A percentile compares a stretch with the other conserved stretches of the same genome.
These are phyloP conservation scores for Trichosurus vulpecula DNA, from an alignment of 2,797 vertebrate species.

Conservation along the genomic window DNA sequence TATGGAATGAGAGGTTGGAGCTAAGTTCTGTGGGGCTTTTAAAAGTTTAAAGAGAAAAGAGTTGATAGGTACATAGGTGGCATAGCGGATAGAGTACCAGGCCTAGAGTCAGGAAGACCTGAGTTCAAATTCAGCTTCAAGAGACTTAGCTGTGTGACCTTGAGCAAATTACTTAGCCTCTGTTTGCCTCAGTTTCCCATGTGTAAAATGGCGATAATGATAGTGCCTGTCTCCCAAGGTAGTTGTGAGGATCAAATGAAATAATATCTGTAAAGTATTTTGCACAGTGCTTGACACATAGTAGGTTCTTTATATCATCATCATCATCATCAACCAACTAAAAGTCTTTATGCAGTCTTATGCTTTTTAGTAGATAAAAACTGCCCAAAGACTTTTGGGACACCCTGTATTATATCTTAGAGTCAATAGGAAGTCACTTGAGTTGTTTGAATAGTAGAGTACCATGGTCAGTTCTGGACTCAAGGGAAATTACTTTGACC, in stretches of 20 bases:
- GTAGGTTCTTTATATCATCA: background rate
- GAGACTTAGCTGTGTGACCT: background rate
- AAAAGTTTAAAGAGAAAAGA: background rate
- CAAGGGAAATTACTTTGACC: background rate
- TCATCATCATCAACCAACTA: background rate
- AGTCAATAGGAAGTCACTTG: background rate
- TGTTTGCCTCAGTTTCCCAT: background rate
- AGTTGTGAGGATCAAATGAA: background rate
- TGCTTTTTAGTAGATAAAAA: background rate
- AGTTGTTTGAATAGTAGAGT: background rate
- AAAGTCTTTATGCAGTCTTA: background rate
- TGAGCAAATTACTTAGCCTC: background rate
- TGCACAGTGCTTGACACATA: background rate
- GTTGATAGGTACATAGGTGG: background rate
- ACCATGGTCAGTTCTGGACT: background rate
- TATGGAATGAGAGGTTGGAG: background rate
- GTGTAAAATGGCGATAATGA: background rate
- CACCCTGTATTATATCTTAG: background rate
- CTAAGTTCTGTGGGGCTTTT: background rate
- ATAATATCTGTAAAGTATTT: background rate
- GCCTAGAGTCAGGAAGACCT: background rate
- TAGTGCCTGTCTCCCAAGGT: background rate
- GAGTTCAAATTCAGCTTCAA: background rate
- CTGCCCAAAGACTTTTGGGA: background rate
- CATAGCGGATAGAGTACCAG: background rate